A percentile compares a stretch with the other conserved stretches of the same genome.
Evolutionary conservation across 2,113 vertebrate species (phyloP).

Genomic region (Talpa occidentalis): DNA sequence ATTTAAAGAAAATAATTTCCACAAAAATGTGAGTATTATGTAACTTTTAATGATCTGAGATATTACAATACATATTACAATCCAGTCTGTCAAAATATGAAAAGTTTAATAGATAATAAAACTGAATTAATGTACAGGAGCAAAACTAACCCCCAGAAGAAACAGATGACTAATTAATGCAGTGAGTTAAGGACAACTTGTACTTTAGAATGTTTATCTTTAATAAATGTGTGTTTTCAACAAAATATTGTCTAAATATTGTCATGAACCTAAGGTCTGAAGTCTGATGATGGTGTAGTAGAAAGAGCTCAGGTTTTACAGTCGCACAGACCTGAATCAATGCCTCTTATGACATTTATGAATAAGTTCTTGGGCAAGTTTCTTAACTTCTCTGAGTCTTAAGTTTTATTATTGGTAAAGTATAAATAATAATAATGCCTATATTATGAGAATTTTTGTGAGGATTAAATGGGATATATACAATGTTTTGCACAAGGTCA

Average conservation of each 20-base stretch:
- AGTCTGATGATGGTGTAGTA: neutral
- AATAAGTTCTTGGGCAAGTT: neutral
- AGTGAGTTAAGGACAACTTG: neutral
- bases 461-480: neutral
- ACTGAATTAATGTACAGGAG: neutral
- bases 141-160: slow-evolving; percentile 22
- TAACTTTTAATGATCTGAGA: slow-evolving; percentile 49
- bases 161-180: neutral
- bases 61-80: neutral
- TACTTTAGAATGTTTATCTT: slow-evolving; percentile 34
- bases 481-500: slow-evolving; percentile 8
- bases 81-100: neutral
- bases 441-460: neutral
- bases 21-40: neutral
- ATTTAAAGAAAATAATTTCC: neutral
- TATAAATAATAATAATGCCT: slow-evolving; percentile 24
- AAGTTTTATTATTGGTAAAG: slow-evolving; percentile 15
- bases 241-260: neutral
- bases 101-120: slow-evolving; percentile 30
- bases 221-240: neutral
- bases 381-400: slow-evolving; percentile 32
- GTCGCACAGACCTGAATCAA: neutral
- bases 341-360: slow-evolving; percentile 29
- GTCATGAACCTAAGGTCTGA: neutral
- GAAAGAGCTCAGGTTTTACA: slow-evolving; percentile 36